Evolutionary conservation across 2,888 invertebrate genomes (phyloP), one percentile per base, ranked within the genome.

Genomic region (Drosophila melanosoma): DNA sequence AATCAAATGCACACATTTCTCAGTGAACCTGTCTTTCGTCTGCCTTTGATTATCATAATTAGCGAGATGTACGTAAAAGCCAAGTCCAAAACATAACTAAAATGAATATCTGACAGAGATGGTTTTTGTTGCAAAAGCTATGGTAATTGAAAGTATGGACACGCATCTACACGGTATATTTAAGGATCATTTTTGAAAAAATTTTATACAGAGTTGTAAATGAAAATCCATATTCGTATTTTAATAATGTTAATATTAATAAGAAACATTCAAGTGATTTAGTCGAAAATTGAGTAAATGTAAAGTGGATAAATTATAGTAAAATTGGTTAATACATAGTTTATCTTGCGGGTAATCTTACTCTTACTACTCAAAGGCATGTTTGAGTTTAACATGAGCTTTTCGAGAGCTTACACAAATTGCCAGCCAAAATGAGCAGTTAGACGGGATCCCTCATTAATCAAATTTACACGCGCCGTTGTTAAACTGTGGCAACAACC

Each of bases 391-490:
- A 45, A 67, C 66, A n/a, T 60, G 33, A n/a, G 32, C 62, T 26
- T 32, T 29, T 40, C 71, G 48, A 6, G 38, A 23, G 32, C 53
- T 53, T 17, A 15, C 29, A 71, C 53, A 49, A 38, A 58, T 51
- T 49, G 66, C 56, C 63, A 60, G 56, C 49, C 58, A 60, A 40
- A 26, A 26, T 63, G 38, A 51, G 40, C 35, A 42, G 61, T n/a
- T 36, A 38, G 54, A 67, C 74, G 63, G 62, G 51, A 53, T 32
- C 35, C n/a, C 77, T 82, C 85, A 85, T 89, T 85, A 85, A 85
- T 85, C 90, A 84, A 84, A 89, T 84, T 89, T 87, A 89, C 84
- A 89, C 82, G 77, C 86, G 54, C 35, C 11, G 78, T 69, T 80
- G 73, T 70, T 74, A 76, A 87, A 68, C 59, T 82, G 76, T 65